phyloP scores from a whole-genome alignment of 1,140 invertebrate species.

The Lineus longissimus region DNA sequence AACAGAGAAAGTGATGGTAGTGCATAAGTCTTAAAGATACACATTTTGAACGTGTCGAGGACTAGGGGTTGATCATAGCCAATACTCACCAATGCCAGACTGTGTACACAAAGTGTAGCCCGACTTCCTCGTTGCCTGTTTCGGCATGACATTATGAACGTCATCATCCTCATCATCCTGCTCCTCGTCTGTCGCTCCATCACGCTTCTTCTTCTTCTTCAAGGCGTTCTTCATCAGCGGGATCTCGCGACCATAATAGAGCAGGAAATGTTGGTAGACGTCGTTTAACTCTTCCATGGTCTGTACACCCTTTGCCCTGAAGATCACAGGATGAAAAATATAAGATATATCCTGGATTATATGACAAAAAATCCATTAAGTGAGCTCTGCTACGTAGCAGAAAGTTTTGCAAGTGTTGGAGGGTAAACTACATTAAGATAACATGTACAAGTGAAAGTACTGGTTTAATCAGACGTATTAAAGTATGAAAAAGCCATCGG shows the following conservation, averaged over 20 bases:
- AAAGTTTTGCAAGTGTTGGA: too few species aligned
- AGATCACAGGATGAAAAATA: constrained; percentile 9
- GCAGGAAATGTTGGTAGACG: constrained; percentile 85
- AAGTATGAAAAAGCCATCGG: too few species aligned
- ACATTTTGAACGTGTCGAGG: too few species aligned
- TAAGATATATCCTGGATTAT: background rate
- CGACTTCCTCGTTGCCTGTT: constrained; percentile 80
- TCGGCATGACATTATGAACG: constrained; percentile 60
- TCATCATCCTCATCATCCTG: constrained; percentile 60
- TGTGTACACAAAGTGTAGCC: constrained; percentile 81
- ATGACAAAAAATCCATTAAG: too few species aligned
- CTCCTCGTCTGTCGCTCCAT: constrained; percentile 20
- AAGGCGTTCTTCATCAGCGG: constrained; percentile 76
- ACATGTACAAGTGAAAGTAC: too few species aligned
- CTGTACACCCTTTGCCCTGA: constrained; percentile 65
- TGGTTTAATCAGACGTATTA: too few species aligned
- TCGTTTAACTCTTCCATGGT: constrained; percentile 89
- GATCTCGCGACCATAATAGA: constrained; percentile 86
- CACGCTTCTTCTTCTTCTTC: constrained; percentile 52
- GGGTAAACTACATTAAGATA: too few species aligned
- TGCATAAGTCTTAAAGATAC: too few species aligned
- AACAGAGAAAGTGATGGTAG: too few species aligned
- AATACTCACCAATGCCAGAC: constrained; percentile 70
- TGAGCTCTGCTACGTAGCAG: too few species aligned
- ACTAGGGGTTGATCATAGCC: too few species aligned